Percentiles rank a stretch among this genome's conserved stretches.
Conservation (phyloP, 1,140 invertebrate species). For the Aphelinus atriplicis region DNA sequence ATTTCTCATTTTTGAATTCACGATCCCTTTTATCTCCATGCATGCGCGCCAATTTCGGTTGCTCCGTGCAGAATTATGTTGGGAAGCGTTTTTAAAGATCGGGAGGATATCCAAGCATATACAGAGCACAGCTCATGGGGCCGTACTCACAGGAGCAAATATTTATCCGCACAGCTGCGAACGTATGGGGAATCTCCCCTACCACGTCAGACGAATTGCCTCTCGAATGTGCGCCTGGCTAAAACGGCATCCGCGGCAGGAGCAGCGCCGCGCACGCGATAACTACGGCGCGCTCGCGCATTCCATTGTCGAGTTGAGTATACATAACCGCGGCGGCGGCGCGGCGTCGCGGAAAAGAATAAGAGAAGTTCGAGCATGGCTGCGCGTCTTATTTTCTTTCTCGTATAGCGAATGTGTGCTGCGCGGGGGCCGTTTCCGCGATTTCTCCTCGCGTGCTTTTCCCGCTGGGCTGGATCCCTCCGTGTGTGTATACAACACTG, state of each 20-base stretch:
- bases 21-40: too few species aligned
- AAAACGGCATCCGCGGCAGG: not conserved
- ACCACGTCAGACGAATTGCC: too few species aligned
- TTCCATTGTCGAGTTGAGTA: constrained; percentile 34
- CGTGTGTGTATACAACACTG: not conserved
- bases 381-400: constrained; percentile 26
- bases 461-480: constrained; percentile 11
- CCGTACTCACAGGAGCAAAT: constrained; percentile 31
- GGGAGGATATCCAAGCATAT: too few species aligned
- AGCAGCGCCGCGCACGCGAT: not conserved
- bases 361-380: constrained; percentile 7
- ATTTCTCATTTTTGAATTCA: too few species aligned
- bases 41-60: not conserved
- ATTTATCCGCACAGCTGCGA: constrained; percentile 15
- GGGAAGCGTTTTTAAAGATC: not conserved
- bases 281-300: constrained; percentile 7
- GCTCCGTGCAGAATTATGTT: not conserved
- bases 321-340: constrained; percentile 2
- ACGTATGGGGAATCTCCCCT: constrained; percentile 4
- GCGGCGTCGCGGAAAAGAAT: not conserved
- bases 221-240: not conserved
- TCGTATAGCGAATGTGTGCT: not conserved
- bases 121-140: too few species aligned
- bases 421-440: constrained; percentile 13
- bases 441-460: constrained; percentile 29